A percentile compares a stretch with the other conserved stretches of the same genome.
These are phyloP conservation scores for Cathartes aura DNA, from an alignment of 2,113 vertebrate genomes.

Conservation along the genomic window DNA sequence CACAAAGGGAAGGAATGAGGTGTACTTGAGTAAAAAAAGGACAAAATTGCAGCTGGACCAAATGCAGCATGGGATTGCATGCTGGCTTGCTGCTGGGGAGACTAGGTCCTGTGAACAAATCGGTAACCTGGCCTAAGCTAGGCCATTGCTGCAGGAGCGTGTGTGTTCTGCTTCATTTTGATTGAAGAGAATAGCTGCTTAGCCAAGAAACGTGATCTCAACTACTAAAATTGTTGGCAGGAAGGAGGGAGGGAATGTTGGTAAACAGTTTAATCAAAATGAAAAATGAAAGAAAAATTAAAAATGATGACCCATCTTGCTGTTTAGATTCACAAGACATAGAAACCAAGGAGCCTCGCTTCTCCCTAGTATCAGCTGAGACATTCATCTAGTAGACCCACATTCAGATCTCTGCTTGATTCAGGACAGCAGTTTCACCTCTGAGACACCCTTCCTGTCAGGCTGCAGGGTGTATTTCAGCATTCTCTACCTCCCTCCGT, in stretches of 20 bases:
- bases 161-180: background rate
- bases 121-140: background rate
- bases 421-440: background rate
- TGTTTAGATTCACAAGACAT: background rate
- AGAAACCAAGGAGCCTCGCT: background rate
- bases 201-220: background rate
- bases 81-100: background rate
- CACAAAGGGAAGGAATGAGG: background rate
- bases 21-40: background rate
- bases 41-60: background rate
- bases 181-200: background rate
- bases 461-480: background rate
- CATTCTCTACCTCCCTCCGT: background rate
- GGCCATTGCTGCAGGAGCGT: background rate
- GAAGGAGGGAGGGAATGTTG: background rate
- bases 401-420: accelerated
- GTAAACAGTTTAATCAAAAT: background rate
- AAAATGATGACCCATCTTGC: background rate
- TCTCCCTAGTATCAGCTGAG: background rate
- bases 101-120: background rate
- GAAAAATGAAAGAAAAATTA: background rate
- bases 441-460: background rate
- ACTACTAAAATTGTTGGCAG: background rate
- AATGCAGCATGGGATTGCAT: background rate
- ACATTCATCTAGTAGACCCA: background rate